Percentiles rank a stretch among this genome's conserved stretches.
These are phyloP conservation scores for Tetrax tetrax DNA, from an alignment of 2,113 vertebrate species.

Conservation along the genomic window DNA sequence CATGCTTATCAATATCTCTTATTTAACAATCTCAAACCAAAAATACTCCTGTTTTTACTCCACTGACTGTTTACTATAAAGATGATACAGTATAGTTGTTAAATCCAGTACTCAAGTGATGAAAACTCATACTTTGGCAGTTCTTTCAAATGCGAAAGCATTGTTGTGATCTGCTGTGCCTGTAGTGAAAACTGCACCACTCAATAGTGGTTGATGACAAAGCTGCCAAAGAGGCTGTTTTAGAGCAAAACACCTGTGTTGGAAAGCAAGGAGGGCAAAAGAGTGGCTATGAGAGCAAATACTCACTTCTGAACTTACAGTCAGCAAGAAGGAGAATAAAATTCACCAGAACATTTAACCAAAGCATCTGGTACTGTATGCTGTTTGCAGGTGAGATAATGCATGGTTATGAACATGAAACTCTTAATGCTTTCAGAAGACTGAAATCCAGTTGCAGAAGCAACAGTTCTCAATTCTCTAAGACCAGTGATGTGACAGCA, in stretches of 20 bases:
- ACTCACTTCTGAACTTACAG: not conserved
- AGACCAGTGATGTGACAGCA: not conserved
- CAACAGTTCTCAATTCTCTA: not conserved
- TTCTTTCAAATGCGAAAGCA: not conserved
- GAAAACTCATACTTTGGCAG: not conserved
- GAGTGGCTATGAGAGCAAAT: not conserved
- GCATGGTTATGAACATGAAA: not conserved
- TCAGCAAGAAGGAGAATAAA: not conserved
- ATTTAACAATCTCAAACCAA: not conserved
- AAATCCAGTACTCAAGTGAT: not conserved
- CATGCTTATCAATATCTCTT: not conserved
- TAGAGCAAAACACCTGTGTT: not conserved
- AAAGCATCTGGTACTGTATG: not conserved
- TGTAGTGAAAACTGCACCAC: not conserved
- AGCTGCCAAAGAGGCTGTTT: not conserved
- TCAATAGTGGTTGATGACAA: not conserved
- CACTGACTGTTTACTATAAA: not conserved
- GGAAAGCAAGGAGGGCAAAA: not conserved
- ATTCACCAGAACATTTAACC: not conserved
- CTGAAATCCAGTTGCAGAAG: slow-evolving; percentile 13
- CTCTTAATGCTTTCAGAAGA: not conserved
- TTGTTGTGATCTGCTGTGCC: not conserved
- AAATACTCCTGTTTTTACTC: not conserved
- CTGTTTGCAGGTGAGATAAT: not conserved
- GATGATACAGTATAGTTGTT: not conserved